Evolutionary conservation across 2,888 invertebrate species (phyloP).

Genomic region (Pollenia amentaria): DNA sequence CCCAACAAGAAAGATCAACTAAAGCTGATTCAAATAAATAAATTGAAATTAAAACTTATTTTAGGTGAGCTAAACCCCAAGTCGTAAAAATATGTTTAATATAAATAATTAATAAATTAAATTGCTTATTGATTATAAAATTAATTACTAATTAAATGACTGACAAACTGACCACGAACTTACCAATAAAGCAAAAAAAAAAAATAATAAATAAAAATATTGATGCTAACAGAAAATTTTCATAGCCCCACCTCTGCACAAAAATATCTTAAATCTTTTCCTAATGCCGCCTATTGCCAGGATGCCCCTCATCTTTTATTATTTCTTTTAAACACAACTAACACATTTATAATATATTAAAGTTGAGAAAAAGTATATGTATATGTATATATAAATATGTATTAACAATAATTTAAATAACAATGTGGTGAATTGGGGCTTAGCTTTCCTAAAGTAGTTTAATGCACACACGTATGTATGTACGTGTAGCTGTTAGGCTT

Average conservation of each 20-base stretch:
- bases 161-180: neutral
- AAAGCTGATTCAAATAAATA: constrained; percentile 69
- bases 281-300: neutral
- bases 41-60: constrained; percentile 60
- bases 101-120: neutral
- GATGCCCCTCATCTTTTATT: neutral
- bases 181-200: too few relatives aligned
- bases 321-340: constrained; percentile 31
- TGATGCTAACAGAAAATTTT: too few relatives aligned
- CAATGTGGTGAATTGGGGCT: constrained; percentile 82
- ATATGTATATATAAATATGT: neutral
- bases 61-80: constrained; percentile 85
- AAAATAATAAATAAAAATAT: too few relatives aligned
- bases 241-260: too few relatives aligned
- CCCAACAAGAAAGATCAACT: constrained; percentile 61
- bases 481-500: constrained; percentile 17
- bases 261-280: neutral
- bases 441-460: constrained; percentile 78
- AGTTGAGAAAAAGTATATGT: neutral
- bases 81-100: constrained; percentile 75
- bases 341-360: constrained; percentile 23
- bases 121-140: neutral
- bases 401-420: constrained; percentile 47
- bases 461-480: constrained; percentile 15
- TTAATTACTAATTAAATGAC: neutral